Evolutionary conservation across 2,113 vertebrate genomes (phyloP).

Genomic region (Crotalus viridis): DNA sequence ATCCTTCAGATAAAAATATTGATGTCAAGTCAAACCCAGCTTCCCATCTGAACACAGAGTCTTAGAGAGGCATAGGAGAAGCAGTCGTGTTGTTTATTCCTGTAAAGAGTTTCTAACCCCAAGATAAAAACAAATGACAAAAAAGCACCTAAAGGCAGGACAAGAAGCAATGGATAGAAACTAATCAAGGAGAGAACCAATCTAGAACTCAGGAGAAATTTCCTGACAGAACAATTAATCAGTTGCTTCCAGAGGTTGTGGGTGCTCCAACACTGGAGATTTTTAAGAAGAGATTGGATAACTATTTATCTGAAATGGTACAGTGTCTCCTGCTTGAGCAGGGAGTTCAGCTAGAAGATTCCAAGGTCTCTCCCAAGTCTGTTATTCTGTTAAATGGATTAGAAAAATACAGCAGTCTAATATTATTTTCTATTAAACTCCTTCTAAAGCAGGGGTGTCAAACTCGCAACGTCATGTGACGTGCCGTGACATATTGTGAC

Average conservation of each 20-base stretch:
- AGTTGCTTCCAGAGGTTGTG: neutral
- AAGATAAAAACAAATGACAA: neutral
- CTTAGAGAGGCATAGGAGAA: neutral
- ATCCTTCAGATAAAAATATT: neutral
- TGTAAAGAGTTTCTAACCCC: neutral
- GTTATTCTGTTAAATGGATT: neutral
- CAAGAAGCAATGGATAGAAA: neutral
- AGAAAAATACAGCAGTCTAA: neutral
- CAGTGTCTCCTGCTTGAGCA: neutral
- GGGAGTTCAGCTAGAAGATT: neutral
- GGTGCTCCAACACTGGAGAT: neutral
- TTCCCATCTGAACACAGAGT: neutral
- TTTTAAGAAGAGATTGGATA: neutral
- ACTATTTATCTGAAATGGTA: neutral
- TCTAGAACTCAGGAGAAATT: neutral
- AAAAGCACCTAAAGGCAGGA: neutral
- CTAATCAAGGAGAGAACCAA: neutral
- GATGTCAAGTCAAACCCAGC: neutral
- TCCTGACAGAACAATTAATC: neutral
- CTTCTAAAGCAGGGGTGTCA: neutral
- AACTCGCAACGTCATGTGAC: neutral
- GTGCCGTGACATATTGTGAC: too few relatives aligned
- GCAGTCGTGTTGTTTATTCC: neutral
- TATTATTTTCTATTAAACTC: neutral
- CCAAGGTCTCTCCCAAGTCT: neutral